A percentile compares a stretch with the other conserved stretches of the same genome.
Evolutionary conservation across 2,113 vertebrate species (phyloP).

Genomic region (Psittacus erithacus): DNA sequence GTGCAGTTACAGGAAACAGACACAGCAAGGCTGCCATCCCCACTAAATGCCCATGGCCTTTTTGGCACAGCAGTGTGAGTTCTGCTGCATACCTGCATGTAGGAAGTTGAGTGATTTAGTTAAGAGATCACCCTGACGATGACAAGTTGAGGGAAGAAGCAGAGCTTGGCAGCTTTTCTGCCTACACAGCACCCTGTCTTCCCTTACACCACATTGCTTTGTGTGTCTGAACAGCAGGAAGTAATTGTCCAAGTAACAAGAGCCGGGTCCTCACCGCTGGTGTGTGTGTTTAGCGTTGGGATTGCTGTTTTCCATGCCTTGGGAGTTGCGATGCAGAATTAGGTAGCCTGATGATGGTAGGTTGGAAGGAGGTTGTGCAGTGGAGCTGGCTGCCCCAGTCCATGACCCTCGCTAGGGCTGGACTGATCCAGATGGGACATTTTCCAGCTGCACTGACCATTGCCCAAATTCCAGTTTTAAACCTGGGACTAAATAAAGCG

Average conservation of each 20-base stretch:
- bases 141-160: neutral
- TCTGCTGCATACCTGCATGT: rapidly evolving
- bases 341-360: neutral
- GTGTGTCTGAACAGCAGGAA: neutral
- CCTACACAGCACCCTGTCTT: neutral
- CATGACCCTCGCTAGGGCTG: neutral
- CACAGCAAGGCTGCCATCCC: neutral
- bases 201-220: rapidly evolving
- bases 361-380: neutral
- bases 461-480: constrained; percentile 41
- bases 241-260: neutral
- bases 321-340: neutral
- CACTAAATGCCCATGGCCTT: rapidly evolving
- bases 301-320: neutral
- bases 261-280: neutral
- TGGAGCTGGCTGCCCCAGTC: neutral
- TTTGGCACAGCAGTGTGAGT: neutral
- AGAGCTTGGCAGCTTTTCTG: neutral
- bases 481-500: neutral
- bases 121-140: neutral
- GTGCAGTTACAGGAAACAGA: neutral
- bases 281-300: neutral
- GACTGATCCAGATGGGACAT: neutral
- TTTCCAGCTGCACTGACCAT: constrained; percentile 19
- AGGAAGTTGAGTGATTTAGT: neutral